Evolutionary conservation across 2,113 vertebrate species (phyloP).

Genomic region (Labrus mixtus): DNA sequence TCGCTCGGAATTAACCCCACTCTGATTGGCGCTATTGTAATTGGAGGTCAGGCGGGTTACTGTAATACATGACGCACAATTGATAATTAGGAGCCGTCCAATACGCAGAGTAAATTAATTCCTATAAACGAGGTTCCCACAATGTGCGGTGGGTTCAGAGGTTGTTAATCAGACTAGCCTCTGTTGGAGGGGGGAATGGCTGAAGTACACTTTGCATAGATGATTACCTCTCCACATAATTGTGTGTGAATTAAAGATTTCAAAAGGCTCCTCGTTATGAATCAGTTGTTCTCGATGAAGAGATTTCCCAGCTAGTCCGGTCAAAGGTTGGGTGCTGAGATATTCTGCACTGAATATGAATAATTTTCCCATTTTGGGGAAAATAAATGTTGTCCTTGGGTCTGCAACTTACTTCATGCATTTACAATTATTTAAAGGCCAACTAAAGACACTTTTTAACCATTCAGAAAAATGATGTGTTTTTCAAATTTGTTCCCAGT

Average conservation of each 20-base stretch:
- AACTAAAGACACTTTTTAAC: neutral
- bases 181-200: slow-evolving; percentile 35
- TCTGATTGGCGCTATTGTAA: slow-evolving; percentile 79
- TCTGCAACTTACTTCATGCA: neutral
- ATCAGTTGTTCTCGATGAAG: neutral
- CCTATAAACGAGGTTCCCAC: slow-evolving; percentile 48
- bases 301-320: neutral
- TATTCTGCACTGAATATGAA: neutral
- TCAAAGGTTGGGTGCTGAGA: neutral
- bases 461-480: too few relatives aligned
- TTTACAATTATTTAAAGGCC: neutral
- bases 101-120: slow-evolving; percentile 72
- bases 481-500: too few relatives aligned
- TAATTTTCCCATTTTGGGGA: neutral
- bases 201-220: slow-evolving; percentile 35
- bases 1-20: slow-evolving; percentile 72
- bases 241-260: slow-evolving; percentile 43
- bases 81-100: slow-evolving; percentile 77
- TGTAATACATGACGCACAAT: slow-evolving; percentile 74
- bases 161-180: slow-evolving; percentile 60
- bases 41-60: slow-evolving; percentile 70
- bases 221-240: slow-evolving; percentile 48
- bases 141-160: slow-evolving; percentile 61
- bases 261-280: slow-evolving; percentile 7
- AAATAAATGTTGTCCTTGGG: neutral